Base-by-base conservation (phyloP, 35 echinoderm and acorn worm species). In the Lytechinus pictus region DNA sequence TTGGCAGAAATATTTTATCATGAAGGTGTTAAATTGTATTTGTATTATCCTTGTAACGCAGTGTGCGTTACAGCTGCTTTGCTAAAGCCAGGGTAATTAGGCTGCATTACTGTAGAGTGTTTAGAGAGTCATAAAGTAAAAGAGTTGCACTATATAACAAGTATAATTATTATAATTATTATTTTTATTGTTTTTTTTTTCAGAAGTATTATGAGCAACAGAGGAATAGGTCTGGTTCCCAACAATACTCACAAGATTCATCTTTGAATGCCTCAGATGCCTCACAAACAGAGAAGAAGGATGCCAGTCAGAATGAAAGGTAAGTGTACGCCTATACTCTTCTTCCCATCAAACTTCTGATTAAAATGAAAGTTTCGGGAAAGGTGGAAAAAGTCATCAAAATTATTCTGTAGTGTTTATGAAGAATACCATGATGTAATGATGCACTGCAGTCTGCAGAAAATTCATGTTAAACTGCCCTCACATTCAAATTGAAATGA, bases 141-240 rank as follows among this genome's bases (percentile, higher is more conserved):
- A 3, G 7, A 0, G 3, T 79, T n/a, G 19, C 19, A 0, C n/a
- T 79, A 24, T 5, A 24, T n/a, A n/a, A 44, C 33, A 44, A 44
- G 33, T 44, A 44, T 44, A 44, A 44, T 44, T 44, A 44, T 44
- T 44, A 44, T 44, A 44, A 44, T 44, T 44, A 44, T 44, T 79
- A 8, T 79, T 79, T 21, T 71, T 71, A 71, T 71, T 24, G 3
- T 5, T 57, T 57, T 57, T 54, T 53, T 4, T 54, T 94, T 10
- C 94, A 95, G 96, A 54, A 90, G 52, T 53, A 54, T 55, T n/a
- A 27, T 60, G 9, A 89, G 7, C 27, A 89, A 13, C 86, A 89
- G n/a, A 86, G 94, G 12, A 96, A 95, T 44, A 95, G 93, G 27
- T 89, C 86, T 13, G 96, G 54, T 2, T 89, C 95, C 9, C 87